phyloP scores from a whole-genome alignment of 2,888 invertebrate genomes.

The Drosophila fungiperda region DNA sequence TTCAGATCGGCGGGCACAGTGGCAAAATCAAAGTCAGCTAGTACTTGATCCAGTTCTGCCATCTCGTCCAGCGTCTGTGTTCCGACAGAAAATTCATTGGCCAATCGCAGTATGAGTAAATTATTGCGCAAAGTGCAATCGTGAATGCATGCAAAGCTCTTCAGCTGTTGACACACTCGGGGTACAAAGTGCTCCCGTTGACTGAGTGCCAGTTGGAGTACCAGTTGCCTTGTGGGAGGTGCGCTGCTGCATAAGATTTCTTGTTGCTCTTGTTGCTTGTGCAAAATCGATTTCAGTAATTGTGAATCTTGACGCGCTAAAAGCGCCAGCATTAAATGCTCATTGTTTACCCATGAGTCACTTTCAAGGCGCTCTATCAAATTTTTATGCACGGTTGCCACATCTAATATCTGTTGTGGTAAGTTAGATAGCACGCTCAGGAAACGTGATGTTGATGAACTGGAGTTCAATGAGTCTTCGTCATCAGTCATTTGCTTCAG shows the following conservation, averaged over 20 bases:
- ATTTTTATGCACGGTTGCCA: conserved; percentile 45
- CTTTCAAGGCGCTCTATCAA: conserved; percentile 52
- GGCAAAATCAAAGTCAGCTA: conserved; percentile 64
- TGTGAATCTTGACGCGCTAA: conserved; percentile 65
- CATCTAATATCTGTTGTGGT: conserved; percentile 64
- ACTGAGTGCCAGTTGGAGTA: conserved; percentile 69
- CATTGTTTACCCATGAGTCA: conserved; percentile 38
- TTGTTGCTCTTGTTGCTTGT: conserved; percentile 42
- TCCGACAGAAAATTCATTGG: conserved; percentile 75
- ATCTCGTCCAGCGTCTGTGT: conserved; percentile 71
- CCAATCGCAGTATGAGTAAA: conserved; percentile 79
- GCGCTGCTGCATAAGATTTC: conserved; percentile 46
- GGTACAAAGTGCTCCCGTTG: conserved; percentile 79
- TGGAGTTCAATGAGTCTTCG: conserved; percentile 24
- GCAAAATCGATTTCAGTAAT: conserved; percentile 59
- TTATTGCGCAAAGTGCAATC: conserved; percentile 76
- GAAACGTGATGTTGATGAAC: conserved; percentile 35
- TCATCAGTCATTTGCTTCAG: conserved; percentile 54
- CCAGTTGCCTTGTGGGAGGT: conserved; percentile 67
- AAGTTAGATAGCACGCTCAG: conserved; percentile 74
- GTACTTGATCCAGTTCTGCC: conserved; percentile 67
- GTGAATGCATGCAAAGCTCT: conserved; percentile 59
- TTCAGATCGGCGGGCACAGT: conserved; percentile 60
- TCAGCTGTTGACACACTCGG: conserved; percentile 64
- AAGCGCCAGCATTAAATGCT: conserved; percentile 67